Evolutionary conservation across 2,797 vertebrate species (phyloP), one percentile per base, ranked within the genome.

Genomic region (Arctocebus calabarensis): DNA sequence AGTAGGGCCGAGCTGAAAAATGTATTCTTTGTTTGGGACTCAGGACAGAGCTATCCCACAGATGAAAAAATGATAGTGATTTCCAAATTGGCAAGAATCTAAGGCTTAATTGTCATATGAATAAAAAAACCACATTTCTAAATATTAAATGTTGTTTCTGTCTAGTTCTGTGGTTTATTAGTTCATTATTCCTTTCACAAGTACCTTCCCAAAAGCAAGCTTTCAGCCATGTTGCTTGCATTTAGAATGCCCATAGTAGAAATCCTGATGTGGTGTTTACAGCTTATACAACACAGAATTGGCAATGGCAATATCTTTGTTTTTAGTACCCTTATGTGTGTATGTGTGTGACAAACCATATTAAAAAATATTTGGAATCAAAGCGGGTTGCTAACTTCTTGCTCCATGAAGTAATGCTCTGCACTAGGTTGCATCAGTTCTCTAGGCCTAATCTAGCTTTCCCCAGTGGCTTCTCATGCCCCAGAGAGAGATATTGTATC

Each of bases 391-490:
- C 91, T 97, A 97, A 90, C 93, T 97, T 94, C 59, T 75, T 71
- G 0, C 48, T 97, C 86, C 90, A 45, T 95, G 96, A 97, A 97
- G 98, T 84, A 97, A 97, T 4, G 64, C 77, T 79, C 96, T 27
- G 0, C 48, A 81, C 10, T 66, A 90, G 81, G 97, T 98, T 98
- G 96, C 97, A 97, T 97, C 97, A 97, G 97, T 85, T 96, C 87
- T 92, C 14, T 16, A 92, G 89, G 14, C 59, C 88, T 93, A 88
- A 96, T 96, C 94, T 88, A 73, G 95, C 85, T 92, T 97, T 94
- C 95, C 95, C 97, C 88, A 93, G 96, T 94, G 97, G 91, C 88
- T 91, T 81, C 64, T 71, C 32, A 48, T 68, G 55, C 97, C 94
- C 96, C 1, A 52, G 97, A 97, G 98, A 98, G 59, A 97, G 43